Base-by-base conservation (phyloP, 1,140 invertebrate species). In the Sitophilus oryzae region DNA sequence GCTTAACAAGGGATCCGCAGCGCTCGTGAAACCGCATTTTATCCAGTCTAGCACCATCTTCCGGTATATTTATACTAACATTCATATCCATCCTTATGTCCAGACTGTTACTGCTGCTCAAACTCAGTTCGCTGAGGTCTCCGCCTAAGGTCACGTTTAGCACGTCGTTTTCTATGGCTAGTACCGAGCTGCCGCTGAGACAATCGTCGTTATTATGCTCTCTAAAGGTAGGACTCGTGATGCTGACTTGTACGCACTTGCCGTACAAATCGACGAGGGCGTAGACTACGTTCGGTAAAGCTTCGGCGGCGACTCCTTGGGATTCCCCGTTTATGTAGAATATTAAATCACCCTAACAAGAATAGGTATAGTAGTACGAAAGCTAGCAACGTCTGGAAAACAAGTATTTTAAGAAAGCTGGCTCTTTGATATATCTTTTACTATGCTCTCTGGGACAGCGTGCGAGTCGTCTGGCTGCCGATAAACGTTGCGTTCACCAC, bases 261-360 rank as follows among this genome's bases (percentile, higher is more conserved):
- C 91, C 92, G 73, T 93, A 96, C 67, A 97, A 76, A 74, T 95
- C 91, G 19, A 96, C 81, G 10, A 96, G 82, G 6, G 88, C 92
- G 79, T 84, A 95, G 11, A 96, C 77, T 35, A 77, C 74, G 11
- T 77, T 64, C 18, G 91, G 91, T 58, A 96, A 76, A 63, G 84
- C 83, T 58, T 77, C 79, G 0, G 86, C 88, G 1, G 91, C 92
- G 40, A 91, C 75, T 9, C 93, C 93, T 73, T 94, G 89, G 19
- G 89, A 88, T 51, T 85, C 77, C 5, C 91, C 91, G 74, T 96
- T 95, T 0, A 96, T 79, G 71, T 85, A 94, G 72, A 95, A 94
- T 62, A 93, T 79, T 44, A 97, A 74, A 59, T 91, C 90, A 3
- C 85, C 84, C 79, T 88, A 64, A 52, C 74, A 73, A 41, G 38